Percentiles rank a stretch among this genome's conserved stretches.
These are phyloP conservation scores for Hylia prasina DNA, from an alignment of 2,113 vertebrate genomes.

Conservation along the genomic window DNA sequence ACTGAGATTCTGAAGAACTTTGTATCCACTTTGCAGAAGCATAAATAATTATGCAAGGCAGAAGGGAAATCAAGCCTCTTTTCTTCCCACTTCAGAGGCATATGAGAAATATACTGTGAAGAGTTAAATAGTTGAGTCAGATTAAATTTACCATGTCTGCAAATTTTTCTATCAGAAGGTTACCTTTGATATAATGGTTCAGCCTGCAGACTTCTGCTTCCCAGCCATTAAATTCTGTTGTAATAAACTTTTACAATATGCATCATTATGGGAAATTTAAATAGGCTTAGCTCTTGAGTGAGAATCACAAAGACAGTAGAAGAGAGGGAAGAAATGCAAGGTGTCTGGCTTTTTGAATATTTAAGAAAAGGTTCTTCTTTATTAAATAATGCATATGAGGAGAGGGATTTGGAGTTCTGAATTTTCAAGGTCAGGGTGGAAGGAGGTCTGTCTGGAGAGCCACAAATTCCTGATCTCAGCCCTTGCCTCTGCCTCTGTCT, in stretches of 20 bases:
- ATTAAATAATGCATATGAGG: constrained; percentile 50
- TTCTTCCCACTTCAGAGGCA: not conserved
- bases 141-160: constrained; percentile 49
- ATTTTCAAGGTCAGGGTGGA: constrained; percentile 53
- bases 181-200: constrained; percentile 45
- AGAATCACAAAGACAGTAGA: constrained; percentile 6
- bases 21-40: not conserved
- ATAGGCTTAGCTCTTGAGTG: constrained; percentile 35
- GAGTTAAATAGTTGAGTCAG: constrained; percentile 32
- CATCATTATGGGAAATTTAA: constrained; percentile 50
- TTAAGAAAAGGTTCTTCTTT: constrained; percentile 18
- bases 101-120: not conserved
- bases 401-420: constrained; percentile 28
- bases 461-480: not conserved
- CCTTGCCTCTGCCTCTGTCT: not conserved
- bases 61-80: not conserved
- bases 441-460: not conserved
- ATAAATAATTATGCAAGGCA: not conserved
- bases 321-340: not conserved
- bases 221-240: constrained; percentile 30
- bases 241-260: constrained; percentile 66
- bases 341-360: constrained; percentile 17
- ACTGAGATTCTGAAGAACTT: not conserved
- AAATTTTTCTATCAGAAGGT: constrained; percentile 53
- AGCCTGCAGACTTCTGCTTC: constrained; percentile 35